A percentile compares a stretch with the other conserved stretches of the same genome.
Evolutionary conservation across 2,113 vertebrate genomes (phyloP).

Genomic region (Leucopsar rothschildi): DNA sequence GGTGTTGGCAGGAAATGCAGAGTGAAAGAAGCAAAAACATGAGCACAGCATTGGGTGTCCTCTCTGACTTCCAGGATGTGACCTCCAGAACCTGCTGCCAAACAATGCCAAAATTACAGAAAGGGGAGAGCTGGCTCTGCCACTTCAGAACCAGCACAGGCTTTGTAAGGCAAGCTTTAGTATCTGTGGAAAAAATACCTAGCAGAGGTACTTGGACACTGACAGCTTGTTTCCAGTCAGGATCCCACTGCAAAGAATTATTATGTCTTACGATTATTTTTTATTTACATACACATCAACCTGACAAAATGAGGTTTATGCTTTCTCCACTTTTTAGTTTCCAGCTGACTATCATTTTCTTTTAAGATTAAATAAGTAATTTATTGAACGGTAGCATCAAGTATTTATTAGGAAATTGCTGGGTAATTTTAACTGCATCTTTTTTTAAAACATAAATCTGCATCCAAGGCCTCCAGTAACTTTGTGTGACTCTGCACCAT

Average conservation of each 20-base stretch:
- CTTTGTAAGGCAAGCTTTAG: background rate
- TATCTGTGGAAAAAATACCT: background rate
- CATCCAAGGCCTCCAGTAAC: constrained; percentile 74
- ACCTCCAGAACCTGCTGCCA: background rate
- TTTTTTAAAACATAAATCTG: constrained; percentile 71
- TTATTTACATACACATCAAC: constrained; percentile 65
- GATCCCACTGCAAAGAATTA: constrained; percentile 15
- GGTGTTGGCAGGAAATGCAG: background rate
- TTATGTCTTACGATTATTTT: constrained; percentile 53
- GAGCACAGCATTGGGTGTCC: background rate
- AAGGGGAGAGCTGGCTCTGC: background rate
- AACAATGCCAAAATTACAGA: background rate
- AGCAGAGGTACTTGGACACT: background rate
- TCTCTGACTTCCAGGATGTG: background rate
- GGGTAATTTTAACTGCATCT: constrained; percentile 66
- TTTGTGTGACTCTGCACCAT: constrained; percentile 81
- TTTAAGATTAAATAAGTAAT: constrained; percentile 67
- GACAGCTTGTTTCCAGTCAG: constrained; percentile 41
- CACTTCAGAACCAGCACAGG: background rate
- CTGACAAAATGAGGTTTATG: constrained; percentile 50
- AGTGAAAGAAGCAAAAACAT: fast-evolving
- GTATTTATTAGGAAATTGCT: constrained; percentile 66
- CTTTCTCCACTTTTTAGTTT: constrained; percentile 59
- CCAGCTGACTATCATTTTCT: constrained; percentile 61
- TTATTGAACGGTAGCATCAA: constrained; percentile 61